Percentiles rank a stretch among this genome's conserved stretches.
phyloP scores from a whole-genome alignment of 2,888 invertebrate genomes.

The Rhingia rostrata region DNA sequence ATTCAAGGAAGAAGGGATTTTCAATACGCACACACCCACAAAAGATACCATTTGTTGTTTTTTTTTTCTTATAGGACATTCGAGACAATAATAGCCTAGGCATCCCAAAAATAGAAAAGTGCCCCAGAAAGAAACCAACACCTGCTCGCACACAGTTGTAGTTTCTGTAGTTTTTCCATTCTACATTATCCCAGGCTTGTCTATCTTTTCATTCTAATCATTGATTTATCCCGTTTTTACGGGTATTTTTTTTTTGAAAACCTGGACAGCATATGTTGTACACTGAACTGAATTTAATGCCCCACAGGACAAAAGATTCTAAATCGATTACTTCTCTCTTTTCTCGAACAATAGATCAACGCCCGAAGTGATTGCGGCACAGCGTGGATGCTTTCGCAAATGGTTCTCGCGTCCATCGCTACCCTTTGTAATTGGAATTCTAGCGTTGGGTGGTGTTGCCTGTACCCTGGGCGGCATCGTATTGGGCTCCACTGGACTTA shows the following conservation, averaged over 20 bases:
- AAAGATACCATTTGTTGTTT: constrained; percentile 46
- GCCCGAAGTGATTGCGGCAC: constrained; percentile 67
- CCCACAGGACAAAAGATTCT: constrained; percentile 36
- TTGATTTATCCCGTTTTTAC: constrained; percentile 37
- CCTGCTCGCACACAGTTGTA: constrained; percentile 62
- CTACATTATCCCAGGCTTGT: constrained; percentile 21
- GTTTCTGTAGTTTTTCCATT: constrained; percentile 2
- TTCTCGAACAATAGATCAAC: constrained; percentile 35
- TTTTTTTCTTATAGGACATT: constrained; percentile 48
- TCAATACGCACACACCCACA: constrained; percentile 5
- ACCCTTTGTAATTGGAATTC: constrained; percentile 81
- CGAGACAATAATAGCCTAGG: constrained; percentile 63
- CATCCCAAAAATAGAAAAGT: constrained; percentile 58
- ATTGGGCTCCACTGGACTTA: constrained; percentile 81
- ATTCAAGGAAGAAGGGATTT: constrained; percentile 64
- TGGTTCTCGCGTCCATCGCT: constrained; percentile 81
- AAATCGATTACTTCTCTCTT: constrained; percentile 27
- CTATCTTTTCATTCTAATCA: constrained; percentile 44
- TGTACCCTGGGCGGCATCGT: constrained; percentile 82
- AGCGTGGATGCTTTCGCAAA: constrained; percentile 78
- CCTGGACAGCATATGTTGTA: constrained; percentile 69
- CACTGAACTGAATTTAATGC: constrained; percentile 38
- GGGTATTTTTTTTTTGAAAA: constrained; percentile 30
- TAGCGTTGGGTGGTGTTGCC: constrained; percentile 82
- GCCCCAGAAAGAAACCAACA: constrained; percentile 50